These are phyloP conservation scores for Lasioglossum oenotherae DNA, from an alignment of 2,888 invertebrate species.

Conservation along the genomic window DNA sequence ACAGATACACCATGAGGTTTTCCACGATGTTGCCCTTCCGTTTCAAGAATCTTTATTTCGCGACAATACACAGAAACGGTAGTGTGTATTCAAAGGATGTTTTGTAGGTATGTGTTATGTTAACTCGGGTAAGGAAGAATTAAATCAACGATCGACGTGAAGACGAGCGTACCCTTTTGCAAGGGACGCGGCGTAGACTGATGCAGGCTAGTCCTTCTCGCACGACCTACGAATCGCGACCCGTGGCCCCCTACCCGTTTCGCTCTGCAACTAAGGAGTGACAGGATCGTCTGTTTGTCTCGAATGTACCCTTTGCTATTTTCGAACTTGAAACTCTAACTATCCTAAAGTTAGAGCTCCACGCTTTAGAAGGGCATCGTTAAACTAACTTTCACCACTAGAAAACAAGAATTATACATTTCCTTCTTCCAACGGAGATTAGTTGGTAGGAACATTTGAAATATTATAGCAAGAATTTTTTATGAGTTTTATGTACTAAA, in stretches of 20 bases:
- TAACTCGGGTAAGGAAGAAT: slow-evolving; percentile 37
- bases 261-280: slow-evolving; percentile 64
- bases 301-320: slow-evolving; percentile 30
- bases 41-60: slow-evolving; percentile 3
- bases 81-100: slow-evolving; percentile 20
- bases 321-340: neutral
- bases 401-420: neutral
- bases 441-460: too few relatives aligned
- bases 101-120: slow-evolving; percentile 15
- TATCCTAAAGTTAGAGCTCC: neutral
- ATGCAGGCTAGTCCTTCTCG: slow-evolving; percentile 74
- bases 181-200: slow-evolving; percentile 75
- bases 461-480: neutral
- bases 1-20: slow-evolving; percentile 44
- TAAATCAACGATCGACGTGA: slow-evolving; percentile 54
- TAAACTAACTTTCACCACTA: neutral
- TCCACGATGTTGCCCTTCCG: slow-evolving; percentile 26
- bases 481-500: neutral
- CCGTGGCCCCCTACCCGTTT: slow-evolving; percentile 72
- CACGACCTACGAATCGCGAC: slow-evolving; percentile 77
- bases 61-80: slow-evolving; percentile 5
- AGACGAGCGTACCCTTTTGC: slow-evolving; percentile 73
- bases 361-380: neutral
- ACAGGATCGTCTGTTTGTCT: slow-evolving; percentile 63
- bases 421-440: neutral